A percentile compares a stretch with the other conserved stretches of the same genome.
phyloP scores from a whole-genome alignment of 1,140 invertebrate genomes.

The Macrobrachium nipponense region DNA sequence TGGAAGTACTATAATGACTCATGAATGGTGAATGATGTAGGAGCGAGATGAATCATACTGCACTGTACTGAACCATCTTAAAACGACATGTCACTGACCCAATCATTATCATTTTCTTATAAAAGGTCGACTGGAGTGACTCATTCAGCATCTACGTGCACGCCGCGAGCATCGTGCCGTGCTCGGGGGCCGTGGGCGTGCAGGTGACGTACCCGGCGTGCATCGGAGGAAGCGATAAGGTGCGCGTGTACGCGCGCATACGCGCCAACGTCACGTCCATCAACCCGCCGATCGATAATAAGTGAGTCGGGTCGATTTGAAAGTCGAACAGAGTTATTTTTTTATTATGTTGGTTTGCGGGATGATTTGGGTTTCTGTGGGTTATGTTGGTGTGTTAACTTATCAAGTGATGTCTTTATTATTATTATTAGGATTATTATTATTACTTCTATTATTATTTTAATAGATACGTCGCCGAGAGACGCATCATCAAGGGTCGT shows the following conservation, averaged over 20 bases:
- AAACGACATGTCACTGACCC: background rate
- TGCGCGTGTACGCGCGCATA: conserved; percentile 38
- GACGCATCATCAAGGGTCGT: background rate
- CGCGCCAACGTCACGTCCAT: conserved; percentile 43
- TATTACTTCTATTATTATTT: background rate
- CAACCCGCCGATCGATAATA: conserved; percentile 7
- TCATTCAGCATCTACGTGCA: conserved; percentile 24
- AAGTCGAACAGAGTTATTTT: too few species aligned
- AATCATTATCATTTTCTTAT: background rate
- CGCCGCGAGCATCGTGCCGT: conserved; percentile 32
- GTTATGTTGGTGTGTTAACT: conserved; percentile 2
- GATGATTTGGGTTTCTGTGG: background rate
- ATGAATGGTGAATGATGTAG: too few species aligned
- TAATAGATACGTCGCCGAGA: conserved; percentile 35
- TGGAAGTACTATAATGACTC: too few species aligned
- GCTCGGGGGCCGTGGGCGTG: conserved; percentile 10
- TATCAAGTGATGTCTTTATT: background rate
- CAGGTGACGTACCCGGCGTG: conserved; percentile 39
- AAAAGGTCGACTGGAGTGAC: conserved; percentile 49
- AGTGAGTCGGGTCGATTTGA: background rate
- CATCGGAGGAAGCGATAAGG: conserved; percentile 30
- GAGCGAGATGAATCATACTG: too few species aligned
- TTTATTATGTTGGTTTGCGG: background rate
- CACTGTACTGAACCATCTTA: too few species aligned
- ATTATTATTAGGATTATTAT: background rate